phyloP scores from a whole-genome alignment of 2,113 vertebrate species.

The Phyllopteryx taeniolatus region DNA sequence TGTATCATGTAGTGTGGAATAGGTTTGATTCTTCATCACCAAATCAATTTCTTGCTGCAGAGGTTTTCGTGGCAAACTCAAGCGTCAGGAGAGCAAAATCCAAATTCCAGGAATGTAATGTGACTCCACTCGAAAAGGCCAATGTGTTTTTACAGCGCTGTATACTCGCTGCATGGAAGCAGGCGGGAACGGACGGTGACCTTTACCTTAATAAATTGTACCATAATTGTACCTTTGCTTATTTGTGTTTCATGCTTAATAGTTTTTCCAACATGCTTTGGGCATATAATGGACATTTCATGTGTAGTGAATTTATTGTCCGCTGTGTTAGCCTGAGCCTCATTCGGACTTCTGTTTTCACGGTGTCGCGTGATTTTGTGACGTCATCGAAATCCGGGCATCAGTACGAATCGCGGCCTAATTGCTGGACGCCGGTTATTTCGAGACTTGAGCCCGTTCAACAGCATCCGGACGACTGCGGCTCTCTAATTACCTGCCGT shows the following conservation, averaged over 20 bases:
- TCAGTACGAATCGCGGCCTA: no score
- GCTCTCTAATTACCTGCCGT: slow-evolving; percentile 28
- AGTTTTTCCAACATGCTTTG: no score
- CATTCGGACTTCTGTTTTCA: no score
- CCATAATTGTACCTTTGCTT: no score
- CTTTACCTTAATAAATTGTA: no score
- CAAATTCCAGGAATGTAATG: slow-evolving; percentile 43
- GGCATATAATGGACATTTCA: no score
- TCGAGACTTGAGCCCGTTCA: slow-evolving; percentile 71
- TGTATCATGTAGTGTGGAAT: slow-evolving; percentile 4
- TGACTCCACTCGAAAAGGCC: slow-evolving; percentile 49
- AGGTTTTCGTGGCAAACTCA: slow-evolving; percentile 42
- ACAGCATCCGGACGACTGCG: slow-evolving; percentile 45
- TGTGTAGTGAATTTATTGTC: no score
- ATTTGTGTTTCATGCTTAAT: no score
- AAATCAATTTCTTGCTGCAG: slow-evolving; percentile 36
- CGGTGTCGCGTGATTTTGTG: no score
- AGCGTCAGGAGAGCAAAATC: slow-evolving; percentile 38
- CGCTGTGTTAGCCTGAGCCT: no score
- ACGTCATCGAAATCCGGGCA: no score
- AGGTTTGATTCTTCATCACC: slow-evolving; percentile 48
- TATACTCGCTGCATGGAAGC: no score
- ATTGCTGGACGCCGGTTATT: slow-evolving; percentile 42
- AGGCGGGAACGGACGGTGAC: slow-evolving; percentile 2
- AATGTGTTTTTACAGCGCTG: slow-evolving; percentile 36